Evolutionary conservation across 2,797 vertebrate genomes (phyloP), one percentile per base, ranked within the genome.

Genomic region (Sebastes nivosus): DNA sequence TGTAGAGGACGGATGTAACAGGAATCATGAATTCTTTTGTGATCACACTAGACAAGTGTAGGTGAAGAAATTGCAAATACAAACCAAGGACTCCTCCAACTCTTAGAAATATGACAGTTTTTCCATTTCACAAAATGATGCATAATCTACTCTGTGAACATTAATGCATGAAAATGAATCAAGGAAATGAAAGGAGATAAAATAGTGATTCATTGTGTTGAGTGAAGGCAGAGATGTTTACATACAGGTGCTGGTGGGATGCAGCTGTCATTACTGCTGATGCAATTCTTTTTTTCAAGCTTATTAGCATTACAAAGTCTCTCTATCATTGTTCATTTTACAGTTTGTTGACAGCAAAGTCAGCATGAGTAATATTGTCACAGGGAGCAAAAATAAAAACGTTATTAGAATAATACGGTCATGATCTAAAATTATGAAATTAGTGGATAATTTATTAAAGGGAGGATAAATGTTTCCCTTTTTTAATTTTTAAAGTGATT

Each of bases 231-330:
- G 46, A 42, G 13, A n/a, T 54, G 64, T 89, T 90, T 81, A 78
- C 87, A 91, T 86, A 77, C 80, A 85, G 81, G 84, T 89, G 83
- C 42, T 58, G 6, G 52, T 34, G 67, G 38, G 46, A 58, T 30
- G 72, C 66, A 85, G 72, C 66, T 86, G 69, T 70, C 69, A 30
- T 54, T 73, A 75, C 52, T 50, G 42, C 6, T 57, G 42, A 80
- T 24, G 50, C 24, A 72, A 55, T 61, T 30, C 2, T 66, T 22
- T 77, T 77, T 75, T 60, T 22, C n/a, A 63, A 57, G 22, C 6
- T 8, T 9, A 46, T 55, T 57, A 63, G 38, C 20, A 69, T 84
- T 11, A 61, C 69, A 79, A 75, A 68, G 27, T 61, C n/a, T 55
- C 12, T 13, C 1, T 38, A 6, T 27, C 3, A 50, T 6, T 8